Evolutionary conservation across 2,113 vertebrate species (phyloP).

Genomic region (Saccopteryx leptura): DNA sequence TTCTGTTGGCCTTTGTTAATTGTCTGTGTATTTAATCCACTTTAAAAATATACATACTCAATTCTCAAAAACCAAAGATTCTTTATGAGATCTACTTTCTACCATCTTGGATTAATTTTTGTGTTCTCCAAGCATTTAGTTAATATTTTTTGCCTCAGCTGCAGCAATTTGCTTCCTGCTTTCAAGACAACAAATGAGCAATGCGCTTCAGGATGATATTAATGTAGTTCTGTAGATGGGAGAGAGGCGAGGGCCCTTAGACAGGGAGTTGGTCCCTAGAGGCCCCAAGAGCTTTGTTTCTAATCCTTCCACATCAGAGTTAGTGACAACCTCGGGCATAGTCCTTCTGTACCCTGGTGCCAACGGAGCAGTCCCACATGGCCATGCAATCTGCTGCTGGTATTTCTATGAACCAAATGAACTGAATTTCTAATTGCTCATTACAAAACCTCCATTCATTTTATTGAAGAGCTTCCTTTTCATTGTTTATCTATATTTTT

Average conservation of each 20-base stretch:
- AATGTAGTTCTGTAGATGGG: not conserved
- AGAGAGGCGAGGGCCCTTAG: not conserved
- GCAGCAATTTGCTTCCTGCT: conserved; percentile 4
- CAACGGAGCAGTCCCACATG: conserved; percentile 55
- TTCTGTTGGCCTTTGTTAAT: not conserved
- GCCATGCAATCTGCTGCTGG: conserved; percentile 67
- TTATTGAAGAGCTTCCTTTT: conserved; percentile 12
- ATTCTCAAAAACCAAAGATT: conserved; percentile 26
- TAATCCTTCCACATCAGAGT: not conserved
- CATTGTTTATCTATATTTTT: conserved; percentile 1
- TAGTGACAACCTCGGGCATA: not conserved
- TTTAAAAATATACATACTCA: not conserved
- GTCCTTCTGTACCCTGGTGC: conserved; percentile 5
- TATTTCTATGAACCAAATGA: conserved; percentile 64
- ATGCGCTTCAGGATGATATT: not conserved
- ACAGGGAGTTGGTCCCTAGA: not conserved
- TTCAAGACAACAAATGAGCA: conserved; percentile 54
- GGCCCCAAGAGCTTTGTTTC: conserved; percentile 21
- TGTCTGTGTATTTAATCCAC: not conserved
- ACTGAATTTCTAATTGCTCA: conserved; percentile 66
- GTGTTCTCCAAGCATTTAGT: not conserved
- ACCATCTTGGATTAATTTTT: conserved; percentile 41
- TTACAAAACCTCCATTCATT: conserved; percentile 51
- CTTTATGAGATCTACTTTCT: not conserved
- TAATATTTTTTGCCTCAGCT: conserved; percentile 13